Evolutionary conservation across 2,888 invertebrate species (phyloP).

Genomic region (Oscheius sp.): DNA sequence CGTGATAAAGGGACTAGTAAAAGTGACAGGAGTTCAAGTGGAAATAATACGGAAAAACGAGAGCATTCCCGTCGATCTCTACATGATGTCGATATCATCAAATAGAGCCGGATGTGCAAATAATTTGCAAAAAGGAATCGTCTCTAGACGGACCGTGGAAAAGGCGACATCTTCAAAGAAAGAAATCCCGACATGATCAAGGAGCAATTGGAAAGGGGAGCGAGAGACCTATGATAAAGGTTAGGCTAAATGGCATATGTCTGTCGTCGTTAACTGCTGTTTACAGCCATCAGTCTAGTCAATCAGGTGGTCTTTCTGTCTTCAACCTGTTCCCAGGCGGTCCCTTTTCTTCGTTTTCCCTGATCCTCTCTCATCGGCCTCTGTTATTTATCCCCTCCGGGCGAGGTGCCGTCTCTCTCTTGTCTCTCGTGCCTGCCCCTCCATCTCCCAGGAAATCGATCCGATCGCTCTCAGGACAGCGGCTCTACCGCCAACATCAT

Average conservation of each 20-base stretch:
- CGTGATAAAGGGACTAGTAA: no score
- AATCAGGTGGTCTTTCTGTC: slow-evolving; percentile 21
- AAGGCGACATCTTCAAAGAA: neutral
- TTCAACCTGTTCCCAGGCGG: slow-evolving; percentile 10
- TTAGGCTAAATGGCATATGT: neutral
- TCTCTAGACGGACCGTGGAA: neutral
- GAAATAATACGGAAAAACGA: neutral
- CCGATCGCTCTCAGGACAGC: slow-evolving; percentile 36
- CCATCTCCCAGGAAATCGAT: slow-evolving; percentile 31
- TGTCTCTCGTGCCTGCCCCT: slow-evolving; percentile 10
- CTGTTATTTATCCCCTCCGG: slow-evolving; percentile 34
- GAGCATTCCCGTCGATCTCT: neutral
- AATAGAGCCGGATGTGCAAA: neutral
- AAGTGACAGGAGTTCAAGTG: no score
- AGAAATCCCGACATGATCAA: neutral
- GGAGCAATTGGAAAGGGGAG: neutral
- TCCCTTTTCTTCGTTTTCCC: slow-evolving; percentile 7
- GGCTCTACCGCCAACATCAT: neutral
- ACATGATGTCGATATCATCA: neutral
- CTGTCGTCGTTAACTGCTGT: neutral
- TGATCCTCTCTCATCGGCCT: slow-evolving; percentile 19
- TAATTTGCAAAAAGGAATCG: neutral
- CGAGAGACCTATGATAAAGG: neutral
- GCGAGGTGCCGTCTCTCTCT: slow-evolving; percentile 27
- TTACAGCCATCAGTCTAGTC: slow-evolving; percentile 2